Evolutionary conservation across 2,888 invertebrate genomes (phyloP).

Genomic region (Caenorhabditis zanzibari): DNA sequence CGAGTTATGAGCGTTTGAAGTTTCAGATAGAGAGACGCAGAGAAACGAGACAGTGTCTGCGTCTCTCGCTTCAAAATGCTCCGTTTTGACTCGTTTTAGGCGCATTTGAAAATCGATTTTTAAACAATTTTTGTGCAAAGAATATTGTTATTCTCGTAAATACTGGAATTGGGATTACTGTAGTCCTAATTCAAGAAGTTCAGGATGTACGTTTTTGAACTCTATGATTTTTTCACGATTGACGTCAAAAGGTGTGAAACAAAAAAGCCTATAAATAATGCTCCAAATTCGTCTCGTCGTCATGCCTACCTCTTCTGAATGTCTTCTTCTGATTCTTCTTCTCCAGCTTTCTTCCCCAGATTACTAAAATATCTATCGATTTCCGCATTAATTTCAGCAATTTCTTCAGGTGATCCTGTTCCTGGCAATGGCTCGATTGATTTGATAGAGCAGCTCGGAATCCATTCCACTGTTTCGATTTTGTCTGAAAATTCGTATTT

Average conservation of each 20-base stretch:
- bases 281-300: background rate
- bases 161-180: no score
- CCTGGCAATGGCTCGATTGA: conserved; percentile 6
- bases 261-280: background rate
- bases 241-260: background rate
- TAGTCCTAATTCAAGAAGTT: no score
- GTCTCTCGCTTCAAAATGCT: no score
- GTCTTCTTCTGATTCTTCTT: conserved; percentile 10
- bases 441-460: conserved; percentile 40
- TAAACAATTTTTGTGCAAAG: no score
- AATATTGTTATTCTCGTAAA: no score
- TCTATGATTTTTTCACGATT: background rate
- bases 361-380: conserved; percentile 9
- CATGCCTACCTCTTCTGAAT: conserved; percentile 24
- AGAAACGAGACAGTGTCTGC: no score
- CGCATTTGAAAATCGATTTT: no score
- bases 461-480: conserved; percentile 41
- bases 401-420: background rate
- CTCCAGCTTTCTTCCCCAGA: background rate
- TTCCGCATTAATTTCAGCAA: background rate
- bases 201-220: no score
- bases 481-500: conserved; percentile 6
- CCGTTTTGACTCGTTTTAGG: no score
- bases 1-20: no score
- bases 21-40: no score